Evolutionary conservation across 2,113 vertebrate species (phyloP).

Genomic region (Oreochromis aureus): DNA sequence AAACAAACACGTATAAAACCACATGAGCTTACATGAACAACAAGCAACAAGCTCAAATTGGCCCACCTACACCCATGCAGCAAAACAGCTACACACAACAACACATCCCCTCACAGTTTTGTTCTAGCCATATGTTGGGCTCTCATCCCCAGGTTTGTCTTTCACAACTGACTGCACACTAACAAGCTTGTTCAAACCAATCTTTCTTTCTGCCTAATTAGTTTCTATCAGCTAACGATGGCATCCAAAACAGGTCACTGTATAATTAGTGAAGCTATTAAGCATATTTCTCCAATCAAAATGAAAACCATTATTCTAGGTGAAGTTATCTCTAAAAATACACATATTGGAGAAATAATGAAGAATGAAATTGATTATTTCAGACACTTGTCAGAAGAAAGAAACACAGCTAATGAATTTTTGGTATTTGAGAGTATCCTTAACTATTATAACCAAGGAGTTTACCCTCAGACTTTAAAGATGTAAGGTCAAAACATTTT

Average conservation of each 20-base stretch:
- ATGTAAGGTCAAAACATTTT: not conserved
- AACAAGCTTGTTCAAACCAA: slow-evolving; percentile 31
- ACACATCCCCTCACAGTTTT: not conserved
- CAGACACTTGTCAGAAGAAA: not conserved
- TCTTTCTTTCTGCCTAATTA: slow-evolving; percentile 35
- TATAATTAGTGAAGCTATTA: not conserved
- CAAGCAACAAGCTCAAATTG: not conserved
- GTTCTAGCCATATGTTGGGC: slow-evolving; percentile 24
- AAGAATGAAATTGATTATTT: not conserved
- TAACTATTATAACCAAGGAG: not conserved
- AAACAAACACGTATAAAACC: not conserved
- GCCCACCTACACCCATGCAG: not conserved
- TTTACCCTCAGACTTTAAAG: not conserved
- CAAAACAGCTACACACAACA: not conserved
- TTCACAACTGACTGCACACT: slow-evolving; percentile 17
- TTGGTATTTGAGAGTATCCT: not conserved
- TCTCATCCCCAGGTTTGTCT: slow-evolving; percentile 9
- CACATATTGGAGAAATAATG: not conserved
- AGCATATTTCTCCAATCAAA: not conserved
- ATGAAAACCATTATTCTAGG: not conserved
- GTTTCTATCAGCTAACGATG: slow-evolving; percentile 17
- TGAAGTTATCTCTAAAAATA: not conserved
- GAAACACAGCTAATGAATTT: not conserved
- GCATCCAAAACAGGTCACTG: not conserved
- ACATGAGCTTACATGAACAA: not conserved